These are phyloP conservation scores for Phycodurus eques DNA, from an alignment of 2,113 vertebrate species.

Conservation along the genomic window DNA sequence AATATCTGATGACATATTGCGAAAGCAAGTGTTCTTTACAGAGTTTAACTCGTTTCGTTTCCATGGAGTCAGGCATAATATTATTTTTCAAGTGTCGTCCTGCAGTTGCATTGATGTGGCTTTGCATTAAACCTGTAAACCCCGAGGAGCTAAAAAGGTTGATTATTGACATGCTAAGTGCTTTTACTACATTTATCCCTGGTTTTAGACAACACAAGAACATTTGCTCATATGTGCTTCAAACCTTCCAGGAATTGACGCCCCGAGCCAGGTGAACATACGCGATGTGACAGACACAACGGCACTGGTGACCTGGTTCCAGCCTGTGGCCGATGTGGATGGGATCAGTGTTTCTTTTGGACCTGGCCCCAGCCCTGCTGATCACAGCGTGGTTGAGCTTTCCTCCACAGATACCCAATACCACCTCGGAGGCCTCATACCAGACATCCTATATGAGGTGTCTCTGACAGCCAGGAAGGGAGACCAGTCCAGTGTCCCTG, in stretches of 20 bases:
- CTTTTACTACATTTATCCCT: not conserved
- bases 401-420: slow-evolving; percentile 85
- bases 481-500: slow-evolving; percentile 79
- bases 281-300: slow-evolving; percentile 91
- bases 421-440: slow-evolving; percentile 82
- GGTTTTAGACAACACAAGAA: not conserved
- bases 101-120: not conserved
- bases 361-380: slow-evolving; percentile 73
- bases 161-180: not conserved
- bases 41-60: not conserved
- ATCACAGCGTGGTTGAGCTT: slow-evolving; percentile 81
- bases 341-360: slow-evolving; percentile 82
- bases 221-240: not conserved
- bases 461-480: slow-evolving; percentile 79
- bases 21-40: not conserved
- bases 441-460: slow-evolving; percentile 89
- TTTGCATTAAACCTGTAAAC: not conserved
- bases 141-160: not conserved
- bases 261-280: slow-evolving; percentile 87
- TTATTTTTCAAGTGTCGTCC: not conserved
- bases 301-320: slow-evolving; percentile 89
- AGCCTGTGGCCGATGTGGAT: slow-evolving; percentile 87
- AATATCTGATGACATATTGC: not conserved
- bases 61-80: not conserved
- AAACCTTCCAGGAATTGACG: slow-evolving; percentile 80